Base-by-base conservation (phyloP, 2,113 vertebrate species). In the Sardina pilchardus region DNA sequence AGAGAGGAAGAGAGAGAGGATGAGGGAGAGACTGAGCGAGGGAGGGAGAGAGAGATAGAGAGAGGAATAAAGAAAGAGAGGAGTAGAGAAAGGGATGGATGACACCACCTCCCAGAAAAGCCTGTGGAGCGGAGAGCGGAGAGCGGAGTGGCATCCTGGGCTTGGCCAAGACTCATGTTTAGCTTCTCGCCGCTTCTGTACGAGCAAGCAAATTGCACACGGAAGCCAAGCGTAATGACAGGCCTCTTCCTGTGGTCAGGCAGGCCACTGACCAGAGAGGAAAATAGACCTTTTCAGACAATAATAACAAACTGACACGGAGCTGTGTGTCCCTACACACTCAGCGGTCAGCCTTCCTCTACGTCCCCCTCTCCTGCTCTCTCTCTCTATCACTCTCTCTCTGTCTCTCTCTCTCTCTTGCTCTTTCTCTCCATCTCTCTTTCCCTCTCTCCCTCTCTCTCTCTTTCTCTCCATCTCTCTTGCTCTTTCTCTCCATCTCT, bases 141-240 rank as follows among this genome's bases (percentile, higher is more conserved):
- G n/a, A n/a, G n/a, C n/a, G n/a, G n/a, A n/a, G n/a, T n/a, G 84
- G 87, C 85, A 88, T 83, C 59, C 81, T 34, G 1, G 24, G 14
- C 81, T 17, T 3, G 87, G 88, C 88, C 90, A 91, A 88, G 85
- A 86, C 85, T 85, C 89, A 91, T 91, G 88, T 88, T 90, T 88
- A 88, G 89, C 90, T 84, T 91, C 34, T 78, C 71, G 12, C 34
- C 84, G 90, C 85, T 82, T 24, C 82, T 84, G 90, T 92, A 90
- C 87, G 84, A 85, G 84, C 89, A 88, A 86, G 82, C 59, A 82
- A 91, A 81, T 89, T 85, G 82, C 50, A 91, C 89, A 84, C 91
- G 43, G 71, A 86, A 90, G 85, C 78, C 81, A 85, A 47, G 88
- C 78, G 85, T 85, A 88, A 88, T 91, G 86, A 88, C 89, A n/a